These are phyloP conservation scores for Colaptes auratus DNA, from an alignment of 2,113 vertebrate genomes.

Conservation along the genomic window DNA sequence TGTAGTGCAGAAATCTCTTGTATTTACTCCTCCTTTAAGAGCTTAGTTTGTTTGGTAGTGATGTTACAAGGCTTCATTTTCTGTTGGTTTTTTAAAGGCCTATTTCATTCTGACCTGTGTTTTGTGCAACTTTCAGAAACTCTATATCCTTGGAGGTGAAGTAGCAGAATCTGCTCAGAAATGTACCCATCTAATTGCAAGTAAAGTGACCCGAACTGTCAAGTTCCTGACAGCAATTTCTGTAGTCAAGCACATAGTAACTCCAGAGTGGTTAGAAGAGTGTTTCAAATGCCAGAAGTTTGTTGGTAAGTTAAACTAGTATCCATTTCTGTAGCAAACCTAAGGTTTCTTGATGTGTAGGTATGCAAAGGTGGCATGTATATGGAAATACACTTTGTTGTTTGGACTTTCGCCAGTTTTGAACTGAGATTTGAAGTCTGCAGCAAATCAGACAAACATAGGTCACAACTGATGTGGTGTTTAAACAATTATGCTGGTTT, in stretches of 20 bases:
- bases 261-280: constrained; percentile 94
- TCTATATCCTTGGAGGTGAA: constrained; percentile 93
- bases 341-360: not conserved
- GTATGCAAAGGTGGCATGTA: not conserved
- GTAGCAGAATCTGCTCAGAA: constrained; percentile 88
- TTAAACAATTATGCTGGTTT: not conserved
- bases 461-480: not conserved
- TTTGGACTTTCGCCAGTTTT: not conserved
- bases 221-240: constrained; percentile 98
- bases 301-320: constrained; percentile 76
- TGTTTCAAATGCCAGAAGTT: constrained; percentile 94
- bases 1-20: not conserved
- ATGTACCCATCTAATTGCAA: constrained; percentile 91
- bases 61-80: not conserved
- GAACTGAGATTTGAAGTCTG: not conserved
- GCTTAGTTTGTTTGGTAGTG: not conserved
- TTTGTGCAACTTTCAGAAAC: constrained; percentile 77
- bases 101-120: not conserved
- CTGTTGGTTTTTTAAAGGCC: not conserved
- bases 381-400: not conserved
- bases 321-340: not conserved
- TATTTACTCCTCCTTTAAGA: not conserved
- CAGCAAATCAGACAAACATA: not conserved
- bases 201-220: constrained; percentile 93
- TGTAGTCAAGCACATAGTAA: constrained; percentile 91